Conservation (phyloP, 2,888 invertebrate species). For the Ormyrus nitidulus region DNA sequence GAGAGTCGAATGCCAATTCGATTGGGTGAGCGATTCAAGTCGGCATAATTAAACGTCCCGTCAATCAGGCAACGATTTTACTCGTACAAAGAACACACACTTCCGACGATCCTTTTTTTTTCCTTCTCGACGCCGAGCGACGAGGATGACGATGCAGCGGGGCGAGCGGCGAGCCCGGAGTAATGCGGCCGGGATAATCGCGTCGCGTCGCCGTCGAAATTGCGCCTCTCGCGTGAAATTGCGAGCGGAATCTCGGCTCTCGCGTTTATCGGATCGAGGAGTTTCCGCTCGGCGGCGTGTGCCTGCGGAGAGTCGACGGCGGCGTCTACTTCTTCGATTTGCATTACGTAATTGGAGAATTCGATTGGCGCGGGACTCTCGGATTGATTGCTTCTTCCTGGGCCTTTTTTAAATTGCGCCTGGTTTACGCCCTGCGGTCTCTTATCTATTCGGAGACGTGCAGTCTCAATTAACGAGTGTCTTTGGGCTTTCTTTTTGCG, state of each 20-base stretch:
- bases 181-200: background rate
- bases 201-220: background rate
- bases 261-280: background rate
- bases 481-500: too few species aligned
- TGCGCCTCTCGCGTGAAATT: conserved; percentile 10
- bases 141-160: background rate
- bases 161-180: background rate
- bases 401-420: too few species aligned
- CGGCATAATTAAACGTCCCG: conserved; percentile 31
- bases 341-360: conserved; percentile 46
- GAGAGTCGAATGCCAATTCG: background rate
- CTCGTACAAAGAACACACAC: conserved; percentile 22
- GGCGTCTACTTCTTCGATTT: background rate
- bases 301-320: background rate
- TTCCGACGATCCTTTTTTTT: conserved; percentile 9
- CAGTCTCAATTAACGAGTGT: too few species aligned
- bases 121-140: background rate
- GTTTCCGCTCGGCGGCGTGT: background rate
- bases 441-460: too few species aligned
- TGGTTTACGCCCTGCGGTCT: too few species aligned
- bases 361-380: background rate
- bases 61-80: conserved; percentile 35
- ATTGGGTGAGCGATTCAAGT: conserved; percentile 18
- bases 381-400: too few species aligned
- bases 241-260: background rate